Evolutionary conservation across 2,113 vertebrate genomes (phyloP).

Genomic region (Stegastes partitus): DNA sequence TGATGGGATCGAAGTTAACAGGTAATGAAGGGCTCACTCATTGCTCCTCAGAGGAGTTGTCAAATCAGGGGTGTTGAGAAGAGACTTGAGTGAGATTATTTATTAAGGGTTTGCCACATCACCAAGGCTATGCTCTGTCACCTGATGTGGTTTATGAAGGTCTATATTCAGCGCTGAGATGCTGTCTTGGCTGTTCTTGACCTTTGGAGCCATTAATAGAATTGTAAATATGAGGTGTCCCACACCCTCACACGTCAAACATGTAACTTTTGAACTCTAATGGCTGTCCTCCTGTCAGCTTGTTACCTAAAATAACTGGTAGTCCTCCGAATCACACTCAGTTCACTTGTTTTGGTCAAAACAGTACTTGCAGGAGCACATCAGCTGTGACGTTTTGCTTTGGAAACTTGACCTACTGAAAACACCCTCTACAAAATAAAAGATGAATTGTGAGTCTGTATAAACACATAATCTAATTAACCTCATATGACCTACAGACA

Average conservation of each 20-base stretch:
- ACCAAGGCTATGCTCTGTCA: slow-evolving; percentile 14
- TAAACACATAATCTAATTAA: neutral
- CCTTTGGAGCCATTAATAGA: slow-evolving; percentile 36
- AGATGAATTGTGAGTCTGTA: neutral
- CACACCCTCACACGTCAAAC: neutral
- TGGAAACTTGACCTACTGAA: slow-evolving; percentile 15
- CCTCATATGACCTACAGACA: too few species aligned
- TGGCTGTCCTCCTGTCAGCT: neutral
- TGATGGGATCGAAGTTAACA: neutral
- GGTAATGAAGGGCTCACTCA: neutral
- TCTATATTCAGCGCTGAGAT: neutral
- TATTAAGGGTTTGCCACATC: slow-evolving; percentile 23
- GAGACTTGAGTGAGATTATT: slow-evolving; percentile 5
- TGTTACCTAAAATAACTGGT: neutral
- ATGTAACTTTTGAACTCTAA: neutral
- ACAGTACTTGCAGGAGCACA: rapidly evolving
- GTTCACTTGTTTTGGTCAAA: slow-evolving; percentile 30
- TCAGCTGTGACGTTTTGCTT: slow-evolving; percentile 7
- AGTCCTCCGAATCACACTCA: neutral
- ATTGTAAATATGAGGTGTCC: neutral
- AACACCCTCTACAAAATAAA: neutral
- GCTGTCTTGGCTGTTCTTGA: slow-evolving; percentile 15
- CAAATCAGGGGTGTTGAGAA: slow-evolving; percentile 9
- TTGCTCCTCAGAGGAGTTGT: neutral
- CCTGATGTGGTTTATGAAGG: slow-evolving; percentile 40